A percentile compares a stretch with the other conserved stretches of the same genome.
phyloP scores from a whole-genome alignment of 2,888 invertebrate genomes.

The Meandrusa payeni region DNA sequence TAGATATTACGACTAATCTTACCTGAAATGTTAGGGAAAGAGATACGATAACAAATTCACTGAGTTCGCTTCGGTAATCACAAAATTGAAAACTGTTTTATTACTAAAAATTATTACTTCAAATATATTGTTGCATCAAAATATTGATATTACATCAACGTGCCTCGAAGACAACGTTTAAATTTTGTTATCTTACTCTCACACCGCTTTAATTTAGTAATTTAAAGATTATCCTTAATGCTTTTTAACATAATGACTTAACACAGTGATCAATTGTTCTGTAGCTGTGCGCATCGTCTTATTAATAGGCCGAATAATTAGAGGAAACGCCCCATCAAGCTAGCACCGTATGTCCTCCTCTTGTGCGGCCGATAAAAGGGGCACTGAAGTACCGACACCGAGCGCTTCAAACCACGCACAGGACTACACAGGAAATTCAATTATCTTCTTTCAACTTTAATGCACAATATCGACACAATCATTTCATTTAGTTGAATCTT shows the following conservation, averaged over 20 bases:
- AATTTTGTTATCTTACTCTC: too few species aligned
- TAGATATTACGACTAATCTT: too few species aligned
- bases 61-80: too few species aligned
- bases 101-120: too few species aligned
- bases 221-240: neutral
- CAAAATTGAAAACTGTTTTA: too few species aligned
- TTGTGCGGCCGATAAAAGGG: slow-evolving; percentile 57
- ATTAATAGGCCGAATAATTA: slow-evolving; percentile 78
- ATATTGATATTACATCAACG: too few species aligned
- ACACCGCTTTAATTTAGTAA: too few species aligned
- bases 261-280: slow-evolving; percentile 59
- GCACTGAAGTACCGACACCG: slow-evolving; percentile 45
- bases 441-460: slow-evolving; percentile 76
- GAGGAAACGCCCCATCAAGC: slow-evolving; percentile 75
- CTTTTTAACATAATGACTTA: slow-evolving; percentile 33
- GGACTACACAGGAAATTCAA: slow-evolving; percentile 75
- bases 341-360: slow-evolving; percentile 48
- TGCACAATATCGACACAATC: slow-evolving; percentile 75
- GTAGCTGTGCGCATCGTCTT: slow-evolving; percentile 44
- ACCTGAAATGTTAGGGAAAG: too few species aligned
- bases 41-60: too few species aligned
- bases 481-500: slow-evolving; percentile 75
- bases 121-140: too few species aligned
- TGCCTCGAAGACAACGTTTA: too few species aligned
- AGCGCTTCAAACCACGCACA: slow-evolving; percentile 62